These are phyloP conservation scores for Thereva unica DNA, from an alignment of 2,888 invertebrate genomes.

Conservation along the genomic window DNA sequence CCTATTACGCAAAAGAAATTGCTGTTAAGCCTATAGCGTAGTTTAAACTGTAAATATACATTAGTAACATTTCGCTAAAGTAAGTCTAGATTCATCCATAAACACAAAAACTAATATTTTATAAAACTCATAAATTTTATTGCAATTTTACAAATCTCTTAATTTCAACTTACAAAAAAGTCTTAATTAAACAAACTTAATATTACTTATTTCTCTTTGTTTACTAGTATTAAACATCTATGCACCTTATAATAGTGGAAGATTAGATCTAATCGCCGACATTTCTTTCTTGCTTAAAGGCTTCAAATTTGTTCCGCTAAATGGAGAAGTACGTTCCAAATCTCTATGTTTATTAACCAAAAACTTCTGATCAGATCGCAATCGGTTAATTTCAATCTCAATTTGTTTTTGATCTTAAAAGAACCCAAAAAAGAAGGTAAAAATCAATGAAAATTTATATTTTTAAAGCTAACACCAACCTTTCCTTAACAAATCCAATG, in stretches of 20 bases:
- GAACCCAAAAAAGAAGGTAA: conserved; percentile 23
- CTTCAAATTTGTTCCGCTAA: conserved; percentile 54
- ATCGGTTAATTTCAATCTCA: conserved; percentile 52
- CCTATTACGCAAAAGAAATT: too few species aligned
- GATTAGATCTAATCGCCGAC: conserved; percentile 50
- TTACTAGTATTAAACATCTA: too few species aligned
- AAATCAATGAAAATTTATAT: conserved; percentile 3
- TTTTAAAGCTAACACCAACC: conserved; percentile 45
- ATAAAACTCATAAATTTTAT: too few species aligned
- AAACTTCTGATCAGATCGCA: conserved; percentile 55
- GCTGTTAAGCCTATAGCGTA: too few species aligned
- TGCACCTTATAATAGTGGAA: conserved; percentile 44
- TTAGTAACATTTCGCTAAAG: too few species aligned
- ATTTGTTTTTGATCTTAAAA: conserved; percentile 53
- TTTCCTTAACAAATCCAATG: conserved; percentile 52
- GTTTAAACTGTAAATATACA: too few species aligned
- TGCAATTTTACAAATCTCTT: too few species aligned
- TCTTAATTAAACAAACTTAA: too few species aligned
- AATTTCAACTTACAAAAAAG: too few species aligned
- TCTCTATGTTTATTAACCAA: conserved; percentile 56
- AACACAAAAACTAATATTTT: too few species aligned
- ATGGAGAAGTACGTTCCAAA: conserved; percentile 52
- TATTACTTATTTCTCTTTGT: too few species aligned
- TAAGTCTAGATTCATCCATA: too few species aligned
- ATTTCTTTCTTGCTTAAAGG: conserved; percentile 53